Percentiles rank a stretch among this genome's conserved stretches.
phyloP scores from a whole-genome alignment of 2,113 vertebrate species.

The Cephalopholis sonnerati region DNA sequence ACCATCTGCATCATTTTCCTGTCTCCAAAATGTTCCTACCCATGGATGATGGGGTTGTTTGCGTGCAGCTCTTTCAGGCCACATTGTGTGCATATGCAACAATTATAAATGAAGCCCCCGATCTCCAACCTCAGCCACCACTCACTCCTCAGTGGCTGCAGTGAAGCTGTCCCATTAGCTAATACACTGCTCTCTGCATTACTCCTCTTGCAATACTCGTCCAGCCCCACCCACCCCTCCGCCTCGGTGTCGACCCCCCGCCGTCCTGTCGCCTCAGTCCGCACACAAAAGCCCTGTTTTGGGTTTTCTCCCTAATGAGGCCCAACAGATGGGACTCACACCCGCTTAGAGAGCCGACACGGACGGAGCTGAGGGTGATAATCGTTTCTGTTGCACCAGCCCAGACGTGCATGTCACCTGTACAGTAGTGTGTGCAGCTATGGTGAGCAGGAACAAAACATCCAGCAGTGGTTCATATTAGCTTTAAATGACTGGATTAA shows the following conservation, averaged over 20 bases:
- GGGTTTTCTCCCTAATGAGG: slow-evolving; percentile 34
- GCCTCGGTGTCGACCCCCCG: slow-evolving; percentile 3
- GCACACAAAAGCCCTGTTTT: slow-evolving; percentile 46
- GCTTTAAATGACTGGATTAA: slow-evolving; percentile 54
- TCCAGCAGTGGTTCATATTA: not conserved
- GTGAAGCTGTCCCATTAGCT: slow-evolving; percentile 15
- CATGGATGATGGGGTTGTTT: too few species aligned
- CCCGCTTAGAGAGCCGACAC: not conserved
- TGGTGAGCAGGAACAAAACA: slow-evolving; percentile 6
- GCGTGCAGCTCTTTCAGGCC: too few species aligned
- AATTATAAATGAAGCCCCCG: not conserved
- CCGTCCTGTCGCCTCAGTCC: not conserved
- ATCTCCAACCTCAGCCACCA: not conserved
- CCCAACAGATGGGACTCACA: slow-evolving; percentile 53
- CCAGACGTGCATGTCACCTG: not conserved
- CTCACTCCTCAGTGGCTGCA: not conserved
- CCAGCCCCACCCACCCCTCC: not conserved
- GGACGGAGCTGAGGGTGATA: not conserved
- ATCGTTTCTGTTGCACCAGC: slow-evolving; percentile 1
- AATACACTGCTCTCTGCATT: slow-evolving; percentile 16
- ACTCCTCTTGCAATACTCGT: not conserved
- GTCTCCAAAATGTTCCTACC: too few species aligned
- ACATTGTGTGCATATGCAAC: too few species aligned
- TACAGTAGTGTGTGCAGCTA: not conserved
- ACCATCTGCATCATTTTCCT: too few species aligned